These are phyloP conservation scores for Nipponia nippon DNA, from an alignment of 2,113 vertebrate species.

Conservation along the genomic window DNA sequence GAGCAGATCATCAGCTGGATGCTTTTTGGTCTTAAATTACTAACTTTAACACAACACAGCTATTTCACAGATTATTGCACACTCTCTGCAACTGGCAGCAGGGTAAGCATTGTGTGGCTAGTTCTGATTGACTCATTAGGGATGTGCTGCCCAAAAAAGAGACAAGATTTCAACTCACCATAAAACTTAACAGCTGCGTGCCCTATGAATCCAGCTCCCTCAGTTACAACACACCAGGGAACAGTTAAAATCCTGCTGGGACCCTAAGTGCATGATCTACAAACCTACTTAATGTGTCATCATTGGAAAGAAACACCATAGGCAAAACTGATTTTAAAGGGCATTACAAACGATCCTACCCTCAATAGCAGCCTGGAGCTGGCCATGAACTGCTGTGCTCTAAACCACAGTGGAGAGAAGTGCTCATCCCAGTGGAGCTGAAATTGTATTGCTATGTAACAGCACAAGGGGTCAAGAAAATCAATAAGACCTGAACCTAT, in stretches of 20 bases:
- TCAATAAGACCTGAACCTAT: not conserved
- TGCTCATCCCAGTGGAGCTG: not conserved
- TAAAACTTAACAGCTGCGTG: not conserved
- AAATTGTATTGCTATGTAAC: not conserved
- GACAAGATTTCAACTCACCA: not conserved
- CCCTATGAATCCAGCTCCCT: not conserved
- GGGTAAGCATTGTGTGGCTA: not conserved
- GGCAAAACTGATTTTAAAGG: not conserved
- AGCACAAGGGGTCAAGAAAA: not conserved
- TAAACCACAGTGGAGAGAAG: not conserved
- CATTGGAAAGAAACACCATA: not conserved
- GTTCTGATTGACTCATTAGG: not conserved
- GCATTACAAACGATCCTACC: not conserved
- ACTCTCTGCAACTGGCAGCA: not conserved
- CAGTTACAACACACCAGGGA: rapidly evolving
- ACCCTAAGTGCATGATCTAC: not conserved
- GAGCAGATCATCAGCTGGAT: not conserved
- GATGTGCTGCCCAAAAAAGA: not conserved
- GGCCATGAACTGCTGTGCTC: not conserved
- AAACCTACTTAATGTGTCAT: not conserved
- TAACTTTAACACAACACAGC: not conserved
- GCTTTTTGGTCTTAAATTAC: not conserved
- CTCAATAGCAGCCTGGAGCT: not conserved
- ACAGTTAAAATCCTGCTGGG: not conserved
- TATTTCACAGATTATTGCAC: not conserved